These are phyloP conservation scores for Eulemur albifrons DNA, from an alignment of 2,797 vertebrate species.

Conservation along the genomic window DNA sequence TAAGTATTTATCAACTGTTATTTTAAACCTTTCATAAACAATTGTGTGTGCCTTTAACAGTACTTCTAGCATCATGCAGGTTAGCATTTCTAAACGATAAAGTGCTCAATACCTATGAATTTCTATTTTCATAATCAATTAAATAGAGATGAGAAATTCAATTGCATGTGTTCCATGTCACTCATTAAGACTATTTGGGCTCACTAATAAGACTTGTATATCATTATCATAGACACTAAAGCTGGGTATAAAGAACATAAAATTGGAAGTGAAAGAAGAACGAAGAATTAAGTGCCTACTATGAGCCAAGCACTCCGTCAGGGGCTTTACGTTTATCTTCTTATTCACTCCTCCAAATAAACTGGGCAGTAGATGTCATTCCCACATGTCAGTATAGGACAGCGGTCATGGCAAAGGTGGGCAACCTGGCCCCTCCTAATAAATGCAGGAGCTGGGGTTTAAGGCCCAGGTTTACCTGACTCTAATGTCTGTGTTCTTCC, in stretches of 20 bases:
- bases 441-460: neutral
- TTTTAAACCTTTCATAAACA: neutral
- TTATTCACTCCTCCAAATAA: constrained; percentile 29
- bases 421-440: neutral
- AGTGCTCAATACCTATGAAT: neutral
- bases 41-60: neutral
- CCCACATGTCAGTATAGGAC: neutral
- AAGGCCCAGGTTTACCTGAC: neutral
- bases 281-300: neutral
- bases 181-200: neutral
- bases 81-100: constrained; percentile 4
- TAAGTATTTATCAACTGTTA: neutral
- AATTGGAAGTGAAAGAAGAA: neutral
- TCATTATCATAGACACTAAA: neutral
- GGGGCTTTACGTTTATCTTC: neutral
- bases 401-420: neutral
- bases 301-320: neutral
- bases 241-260: neutral
- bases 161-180: neutral
- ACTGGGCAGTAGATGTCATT: neutral
- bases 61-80: neutral
- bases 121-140: constrained; percentile 45
- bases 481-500: neutral
- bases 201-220: neutral
- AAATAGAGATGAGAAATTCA: constrained; percentile 32